Percentiles rank a stretch among this genome's conserved stretches.
phyloP scores from a whole-genome alignment of 2,797 vertebrate genomes.

The Pelobates cultripes region DNA sequence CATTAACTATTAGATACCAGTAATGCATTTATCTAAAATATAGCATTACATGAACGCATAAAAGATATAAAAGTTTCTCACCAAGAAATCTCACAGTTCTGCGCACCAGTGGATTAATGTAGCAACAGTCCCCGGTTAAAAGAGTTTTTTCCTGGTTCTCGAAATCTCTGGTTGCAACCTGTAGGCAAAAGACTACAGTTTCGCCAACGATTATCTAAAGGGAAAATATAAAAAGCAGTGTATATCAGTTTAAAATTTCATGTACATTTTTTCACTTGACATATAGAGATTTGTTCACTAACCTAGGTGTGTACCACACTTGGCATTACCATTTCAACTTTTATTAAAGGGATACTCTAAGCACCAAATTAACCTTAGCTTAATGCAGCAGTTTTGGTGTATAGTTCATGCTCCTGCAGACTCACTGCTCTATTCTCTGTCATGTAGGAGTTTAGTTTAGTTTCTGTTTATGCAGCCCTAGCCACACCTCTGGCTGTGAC shows the following conservation, averaged over 20 bases:
- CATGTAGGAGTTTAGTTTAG: no score
- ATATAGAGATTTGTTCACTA: no score
- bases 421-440: no score
- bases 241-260: background rate
- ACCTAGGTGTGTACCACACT: no score
- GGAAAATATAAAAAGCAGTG: constrained; percentile 24
- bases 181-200: constrained; percentile 94
- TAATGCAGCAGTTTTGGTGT: no score
- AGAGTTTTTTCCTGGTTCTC: constrained; percentile 95
- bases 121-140: constrained; percentile 96
- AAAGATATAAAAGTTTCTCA: constrained; percentile 67
- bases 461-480: no score
- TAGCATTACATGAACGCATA: constrained; percentile 1
- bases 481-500: no score
- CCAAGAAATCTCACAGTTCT: constrained; percentile 95
- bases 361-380: no score
- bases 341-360: no score
- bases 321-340: no score
- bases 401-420: no score
- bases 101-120: constrained; percentile 94
- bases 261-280: no score
- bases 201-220: constrained; percentile 92
- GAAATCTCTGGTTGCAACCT: constrained; percentile 95
- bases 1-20: background rate
- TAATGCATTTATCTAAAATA: constrained; percentile 14